These are phyloP conservation scores for Oreochromis grahami DNA, from an alignment of 2,797 vertebrate genomes.

Conservation along the genomic window DNA sequence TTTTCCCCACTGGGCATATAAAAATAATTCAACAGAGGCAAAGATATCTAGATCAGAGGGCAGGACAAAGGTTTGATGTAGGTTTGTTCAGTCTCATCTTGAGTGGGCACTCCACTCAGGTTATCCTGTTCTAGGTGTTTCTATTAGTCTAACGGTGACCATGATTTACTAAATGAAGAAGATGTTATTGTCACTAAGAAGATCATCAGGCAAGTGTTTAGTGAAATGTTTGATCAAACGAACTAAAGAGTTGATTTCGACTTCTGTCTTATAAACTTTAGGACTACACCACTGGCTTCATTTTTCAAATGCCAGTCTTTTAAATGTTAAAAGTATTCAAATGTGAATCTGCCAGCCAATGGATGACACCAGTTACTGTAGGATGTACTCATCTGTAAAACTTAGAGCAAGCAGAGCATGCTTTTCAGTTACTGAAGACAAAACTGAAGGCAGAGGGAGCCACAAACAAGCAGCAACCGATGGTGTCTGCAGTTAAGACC, in stretches of 20 bases:
- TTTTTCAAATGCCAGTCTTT: not conserved
- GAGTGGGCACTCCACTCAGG: not conserved
- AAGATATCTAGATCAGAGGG: not conserved
- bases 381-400: too few species aligned
- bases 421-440: too few species aligned
- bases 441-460: too few species aligned
- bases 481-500: not conserved
- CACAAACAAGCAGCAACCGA: not conserved
- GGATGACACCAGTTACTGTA: too few species aligned
- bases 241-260: not conserved
- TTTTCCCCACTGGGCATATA: not conserved
- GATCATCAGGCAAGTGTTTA: not conserved
- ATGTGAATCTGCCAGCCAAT: too few species aligned
- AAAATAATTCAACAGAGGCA: not conserved
- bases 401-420: too few species aligned
- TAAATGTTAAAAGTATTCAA: too few species aligned
- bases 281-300: not conserved
- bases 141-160: not conserved
- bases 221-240: not conserved
- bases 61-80: not conserved
- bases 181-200: not conserved
- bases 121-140: not conserved
- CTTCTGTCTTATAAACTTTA: not conserved
- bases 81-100: not conserved
- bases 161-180: not conserved